phyloP scores from a whole-genome alignment of 2,888 invertebrate genomes.

The Agrypnus murinus region DNA sequence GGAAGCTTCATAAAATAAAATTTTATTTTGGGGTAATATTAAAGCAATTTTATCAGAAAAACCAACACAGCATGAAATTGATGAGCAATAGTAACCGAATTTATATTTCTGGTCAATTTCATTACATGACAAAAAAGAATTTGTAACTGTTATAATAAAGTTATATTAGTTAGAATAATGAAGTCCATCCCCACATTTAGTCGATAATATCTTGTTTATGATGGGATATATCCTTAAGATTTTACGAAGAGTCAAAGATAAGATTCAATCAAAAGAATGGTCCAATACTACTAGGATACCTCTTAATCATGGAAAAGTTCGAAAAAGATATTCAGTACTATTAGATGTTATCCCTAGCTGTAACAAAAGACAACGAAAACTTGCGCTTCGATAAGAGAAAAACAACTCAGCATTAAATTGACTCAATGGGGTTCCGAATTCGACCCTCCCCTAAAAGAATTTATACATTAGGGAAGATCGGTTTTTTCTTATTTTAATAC shows the following conservation, averaged over 20 bases:
- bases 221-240: slow-evolving; percentile 35
- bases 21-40: slow-evolving; percentile 46
- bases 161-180: no score
- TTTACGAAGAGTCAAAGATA: slow-evolving; percentile 40
- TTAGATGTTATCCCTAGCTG: slow-evolving; percentile 13
- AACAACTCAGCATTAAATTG: slow-evolving; percentile 31
- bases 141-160: no score
- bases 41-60: slow-evolving; percentile 46
- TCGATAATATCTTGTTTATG: slow-evolving; percentile 46
- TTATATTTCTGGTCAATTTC: slow-evolving; percentile 48
- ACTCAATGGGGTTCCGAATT: slow-evolving; percentile 4
- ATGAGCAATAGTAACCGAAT: slow-evolving; percentile 42
- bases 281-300: slow-evolving; percentile 14
- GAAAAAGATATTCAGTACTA: slow-evolving; percentile 21
- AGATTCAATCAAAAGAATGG: slow-evolving; percentile 39
- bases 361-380: slow-evolving; percentile 18
- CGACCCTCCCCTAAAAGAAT: slow-evolving; percentile 14
- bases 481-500: slow-evolving; percentile 23
- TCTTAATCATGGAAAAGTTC: slow-evolving; percentile 26
- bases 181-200: slow-evolving; percentile 1
- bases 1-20: slow-evolving; percentile 39
- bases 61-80: slow-evolving; percentile 50
- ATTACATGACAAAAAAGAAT: slow-evolving; percentile 30
- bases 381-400: slow-evolving; percentile 24
- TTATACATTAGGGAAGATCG: slow-evolving; percentile 4